phyloP scores from a whole-genome alignment of 2,797 vertebrate species.

The Gadopsis bispinosus region DNA sequence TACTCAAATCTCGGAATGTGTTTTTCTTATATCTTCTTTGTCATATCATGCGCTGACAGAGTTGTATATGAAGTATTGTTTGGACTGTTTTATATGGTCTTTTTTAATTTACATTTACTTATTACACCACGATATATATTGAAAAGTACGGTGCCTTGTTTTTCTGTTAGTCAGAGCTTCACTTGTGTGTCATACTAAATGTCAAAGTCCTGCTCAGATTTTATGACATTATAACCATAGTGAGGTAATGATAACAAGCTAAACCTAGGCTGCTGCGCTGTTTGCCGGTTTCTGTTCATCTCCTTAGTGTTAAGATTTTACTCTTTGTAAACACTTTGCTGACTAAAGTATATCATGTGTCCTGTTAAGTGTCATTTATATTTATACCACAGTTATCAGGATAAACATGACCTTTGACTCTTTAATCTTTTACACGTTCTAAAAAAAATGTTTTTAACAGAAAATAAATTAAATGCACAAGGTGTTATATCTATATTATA shows the following conservation, averaged over 20 bases:
- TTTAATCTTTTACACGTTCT: background rate
- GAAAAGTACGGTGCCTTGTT: background rate
- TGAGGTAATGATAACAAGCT: slow-evolving; percentile 22
- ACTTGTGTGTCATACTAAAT: background rate
- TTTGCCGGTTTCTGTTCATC: background rate
- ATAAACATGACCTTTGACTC: background rate
- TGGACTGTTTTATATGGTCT: background rate
- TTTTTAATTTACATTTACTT: background rate
- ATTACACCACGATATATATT: background rate
- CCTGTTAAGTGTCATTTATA: background rate
- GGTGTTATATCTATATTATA: too few relatives aligned
- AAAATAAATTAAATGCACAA: background rate
- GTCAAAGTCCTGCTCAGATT: slow-evolving; percentile 70
- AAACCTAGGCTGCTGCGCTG: background rate
- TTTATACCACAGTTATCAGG: background rate
- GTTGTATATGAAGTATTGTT: background rate
- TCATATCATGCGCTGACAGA: background rate
- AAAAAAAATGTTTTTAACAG: too few relatives aligned
- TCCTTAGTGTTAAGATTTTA: background rate
- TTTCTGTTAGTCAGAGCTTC: slow-evolving; percentile 22
- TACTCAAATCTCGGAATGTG: background rate
- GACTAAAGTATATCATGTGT: background rate
- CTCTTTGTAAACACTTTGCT: background rate
- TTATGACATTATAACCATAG: slow-evolving; percentile 49
- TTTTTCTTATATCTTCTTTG: background rate